Evolutionary conservation across 2,113 vertebrate species (phyloP), one percentile per base, ranked within the genome.

Genomic region (Circaetus cinerascens): DNA sequence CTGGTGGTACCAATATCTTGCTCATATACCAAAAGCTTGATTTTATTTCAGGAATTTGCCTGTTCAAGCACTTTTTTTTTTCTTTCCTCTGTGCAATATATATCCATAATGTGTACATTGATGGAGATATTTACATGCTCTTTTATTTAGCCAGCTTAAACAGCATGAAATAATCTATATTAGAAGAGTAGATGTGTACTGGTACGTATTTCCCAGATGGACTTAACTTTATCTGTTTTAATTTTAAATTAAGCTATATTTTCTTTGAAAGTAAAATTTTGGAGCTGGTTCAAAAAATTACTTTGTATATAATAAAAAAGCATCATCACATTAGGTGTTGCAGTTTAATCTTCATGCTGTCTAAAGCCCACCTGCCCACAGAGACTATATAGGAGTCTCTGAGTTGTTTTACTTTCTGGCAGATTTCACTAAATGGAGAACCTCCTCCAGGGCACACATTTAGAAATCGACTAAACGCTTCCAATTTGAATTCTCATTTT

Each of bases 401-500:
- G 25, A 92, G 91, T 56, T 73, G 79, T 89, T 93, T 97, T 92
- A 86, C 48, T 88, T 95, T 85, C 57, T 88, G 79, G 64, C 81
- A 93, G 66, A 93, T 96, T 96, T 91, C 75, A 84, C 59, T 83
- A 94, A 91, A 93, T 45, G 41, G 63, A 97, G 68, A 97, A 73
- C 62, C 50, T 78, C 96, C 92, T 96, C 68, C 91, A 88, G 91
- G 86, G 86, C 81, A 90, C 29, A 20, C 86, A 77, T 94, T 97
- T 94, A 93, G 84, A 92, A 96, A 95, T 84, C 7, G 2, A 91
- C 94, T 93, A 92, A 97, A 94, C 83, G 51, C 53, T 92, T 97
- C 74, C 75, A 93, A 85, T 96, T 92, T 95, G 41, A 91, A 95
- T 96, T 89, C 88, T 93, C 55, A 93, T 97, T 97, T 97, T 95